phyloP scores from a whole-genome alignment of 1,140 invertebrate genomes.

The Portunus trituberculatus region DNA sequence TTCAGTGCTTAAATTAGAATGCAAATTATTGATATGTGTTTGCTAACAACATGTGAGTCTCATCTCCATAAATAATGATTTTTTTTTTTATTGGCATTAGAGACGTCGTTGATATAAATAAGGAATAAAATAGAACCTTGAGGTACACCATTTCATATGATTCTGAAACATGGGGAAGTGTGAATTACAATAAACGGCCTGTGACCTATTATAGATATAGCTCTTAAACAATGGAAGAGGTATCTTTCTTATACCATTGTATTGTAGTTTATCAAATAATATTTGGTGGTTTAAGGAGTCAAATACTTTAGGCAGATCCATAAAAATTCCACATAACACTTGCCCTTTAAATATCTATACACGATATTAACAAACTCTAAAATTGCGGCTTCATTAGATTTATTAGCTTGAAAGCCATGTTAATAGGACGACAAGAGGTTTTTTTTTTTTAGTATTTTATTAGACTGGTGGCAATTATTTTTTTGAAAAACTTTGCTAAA shows the following conservation, averaged over 20 bases:
- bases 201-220: background rate
- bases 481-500: slow-evolving; percentile 27
- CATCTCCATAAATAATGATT: background rate
- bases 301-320: slow-evolving; percentile 28
- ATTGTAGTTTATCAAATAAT: no score
- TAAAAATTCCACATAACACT: slow-evolving; percentile 24
- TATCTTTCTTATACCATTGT: background rate
- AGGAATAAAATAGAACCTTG: slow-evolving; percentile 13
- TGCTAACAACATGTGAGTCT: background rate
- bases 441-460: slow-evolving; percentile 2
- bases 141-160: background rate
- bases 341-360: background rate
- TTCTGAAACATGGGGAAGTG: background rate
- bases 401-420: slow-evolving; percentile 9
- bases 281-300: no score
- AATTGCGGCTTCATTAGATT: background rate
- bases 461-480: background rate
- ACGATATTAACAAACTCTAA: slow-evolving; percentile 26
- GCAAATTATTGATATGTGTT: background rate
- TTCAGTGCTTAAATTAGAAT: background rate
- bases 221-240: background rate
- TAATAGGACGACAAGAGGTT: background rate
- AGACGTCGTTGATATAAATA: background rate
- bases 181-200: background rate
- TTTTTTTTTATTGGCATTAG: background rate